A percentile compares a stretch with the other conserved stretches of the same genome.
phyloP scores from a whole-genome alignment of 2,797 vertebrate genomes.

The Lemur catta region DNA sequence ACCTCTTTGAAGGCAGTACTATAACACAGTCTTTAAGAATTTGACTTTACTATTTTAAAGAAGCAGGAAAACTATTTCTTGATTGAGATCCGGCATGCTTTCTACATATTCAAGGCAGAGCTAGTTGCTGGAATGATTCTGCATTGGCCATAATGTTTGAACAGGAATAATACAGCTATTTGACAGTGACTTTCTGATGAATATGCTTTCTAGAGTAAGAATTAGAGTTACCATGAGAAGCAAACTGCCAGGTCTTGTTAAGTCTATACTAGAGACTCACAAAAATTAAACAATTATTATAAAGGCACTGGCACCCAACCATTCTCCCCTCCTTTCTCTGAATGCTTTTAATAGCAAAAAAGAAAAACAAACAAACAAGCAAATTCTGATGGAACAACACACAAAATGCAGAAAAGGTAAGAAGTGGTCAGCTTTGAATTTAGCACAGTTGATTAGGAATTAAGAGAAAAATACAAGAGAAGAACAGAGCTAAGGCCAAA shows the following conservation, averaged over 20 bases:
- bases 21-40: not conserved
- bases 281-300: not conserved
- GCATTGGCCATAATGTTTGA: not conserved
- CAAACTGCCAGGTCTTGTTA: not conserved
- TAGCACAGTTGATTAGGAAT: not conserved
- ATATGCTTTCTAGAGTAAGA: not conserved
- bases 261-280: not conserved
- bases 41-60: slow-evolving; percentile 2
- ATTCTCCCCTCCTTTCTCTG: not conserved
- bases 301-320: not conserved
- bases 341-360: not conserved
- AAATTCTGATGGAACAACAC: not conserved
- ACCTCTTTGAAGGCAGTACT: not conserved
- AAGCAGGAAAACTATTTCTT: not conserved
- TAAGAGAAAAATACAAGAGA: not conserved
- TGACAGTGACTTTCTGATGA: not conserved
- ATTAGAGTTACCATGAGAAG: not conserved
- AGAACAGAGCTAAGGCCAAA: not conserved
- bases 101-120: not conserved
- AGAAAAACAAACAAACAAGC: not conserved
- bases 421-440: not conserved
- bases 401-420: not conserved
- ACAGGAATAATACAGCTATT: not conserved
- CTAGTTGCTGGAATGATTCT: not conserved
- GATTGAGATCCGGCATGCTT: not conserved